Evolutionary conservation across 2,888 invertebrate genomes (phyloP), one percentile per base, ranked within the genome.

Genomic region (Taenaris catops): DNA sequence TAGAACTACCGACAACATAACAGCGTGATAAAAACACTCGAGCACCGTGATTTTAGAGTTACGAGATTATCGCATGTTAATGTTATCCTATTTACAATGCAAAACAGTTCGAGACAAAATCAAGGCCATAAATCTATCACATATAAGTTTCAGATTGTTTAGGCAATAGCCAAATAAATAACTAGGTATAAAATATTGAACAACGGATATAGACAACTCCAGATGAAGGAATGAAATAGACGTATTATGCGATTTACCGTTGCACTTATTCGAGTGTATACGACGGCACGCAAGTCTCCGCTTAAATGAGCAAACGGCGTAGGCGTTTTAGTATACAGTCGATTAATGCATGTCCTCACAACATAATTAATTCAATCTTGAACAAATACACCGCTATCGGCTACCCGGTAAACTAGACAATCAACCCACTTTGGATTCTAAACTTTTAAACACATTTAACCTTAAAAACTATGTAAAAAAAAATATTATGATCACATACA

Each of bases 261-360:
- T 76, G 69, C 68, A 75, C 69, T 72, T 70, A 70, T 70, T 63
- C 73, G 66, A 72, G 67, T 75, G 64, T 70, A 65, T 57, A 8
- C 28, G 20, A 12, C 8, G 5, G 20, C 21, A 61, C 65, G 65
- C 58, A 58, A 52, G 59, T 79, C 72, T 76, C 54, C 83, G 80
- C 81, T 83, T 69, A 81, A 83, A 78, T 83, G 83, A 83, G 58
- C 83, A 83, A 55, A 69, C 69, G 64, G 74, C 66, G 74, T 79
- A 69, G 75, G 76, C 69, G 76, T 58, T 51, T 28, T 29, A 24
- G 11, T 48, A 58, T 61, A 70, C 68, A 68, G 71, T 65, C 63
- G 58, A 23, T 57, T 55, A 72, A 73, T 69, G 73, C 71, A 57
- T 66, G 70, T 76, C 73, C 71, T 76, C 66, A 70, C 67, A 64